A percentile compares a stretch with the other conserved stretches of the same genome.
phyloP scores from a whole-genome alignment of 2,797 vertebrate species.

The Garrulus glandarius region DNA sequence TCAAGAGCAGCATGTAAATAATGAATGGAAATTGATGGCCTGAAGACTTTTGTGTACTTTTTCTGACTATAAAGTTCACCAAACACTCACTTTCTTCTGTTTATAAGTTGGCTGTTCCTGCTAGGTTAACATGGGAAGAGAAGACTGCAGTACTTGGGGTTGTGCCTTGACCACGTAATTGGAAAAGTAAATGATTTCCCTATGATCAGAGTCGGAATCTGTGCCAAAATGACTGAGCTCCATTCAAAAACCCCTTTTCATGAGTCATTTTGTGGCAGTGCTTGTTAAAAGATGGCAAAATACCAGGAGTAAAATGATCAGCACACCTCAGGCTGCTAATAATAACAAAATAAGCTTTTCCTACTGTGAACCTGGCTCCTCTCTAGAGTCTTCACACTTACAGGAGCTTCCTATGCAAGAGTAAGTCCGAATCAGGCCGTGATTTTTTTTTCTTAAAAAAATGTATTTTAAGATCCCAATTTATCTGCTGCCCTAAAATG shows the following conservation, averaged over 20 bases:
- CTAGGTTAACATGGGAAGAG: not conserved
- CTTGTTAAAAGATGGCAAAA: constrained; percentile 45
- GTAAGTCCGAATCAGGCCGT: not conserved
- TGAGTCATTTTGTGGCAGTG: constrained; percentile 52
- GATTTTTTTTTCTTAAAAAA: not conserved
- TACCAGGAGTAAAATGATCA: constrained; percentile 52
- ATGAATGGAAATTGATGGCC: not conserved
- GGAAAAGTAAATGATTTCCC: constrained; percentile 60
- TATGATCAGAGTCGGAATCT: constrained; percentile 23
- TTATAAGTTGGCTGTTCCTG: constrained; percentile 15
- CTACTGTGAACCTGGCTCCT: not conserved
- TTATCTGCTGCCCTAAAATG: not conserved
- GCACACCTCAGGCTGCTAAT: constrained; percentile 40
- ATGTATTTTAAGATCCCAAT: not conserved
- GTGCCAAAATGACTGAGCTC: constrained; percentile 43
- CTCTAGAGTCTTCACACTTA: not conserved
- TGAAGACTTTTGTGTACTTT: not conserved
- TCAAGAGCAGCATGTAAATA: not conserved
- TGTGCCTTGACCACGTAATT: constrained; percentile 36
- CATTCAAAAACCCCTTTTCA: constrained; percentile 34
- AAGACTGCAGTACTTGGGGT: not conserved
- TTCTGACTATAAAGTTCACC: constrained; percentile 27
- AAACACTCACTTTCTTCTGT: constrained; percentile 36
- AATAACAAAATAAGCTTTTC: constrained; percentile 37
- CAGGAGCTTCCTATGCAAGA: not conserved